Evolutionary conservation across 2,797 vertebrate genomes (phyloP), one percentile per base, ranked within the genome.

Genomic region (Cossypha polioptera): DNA sequence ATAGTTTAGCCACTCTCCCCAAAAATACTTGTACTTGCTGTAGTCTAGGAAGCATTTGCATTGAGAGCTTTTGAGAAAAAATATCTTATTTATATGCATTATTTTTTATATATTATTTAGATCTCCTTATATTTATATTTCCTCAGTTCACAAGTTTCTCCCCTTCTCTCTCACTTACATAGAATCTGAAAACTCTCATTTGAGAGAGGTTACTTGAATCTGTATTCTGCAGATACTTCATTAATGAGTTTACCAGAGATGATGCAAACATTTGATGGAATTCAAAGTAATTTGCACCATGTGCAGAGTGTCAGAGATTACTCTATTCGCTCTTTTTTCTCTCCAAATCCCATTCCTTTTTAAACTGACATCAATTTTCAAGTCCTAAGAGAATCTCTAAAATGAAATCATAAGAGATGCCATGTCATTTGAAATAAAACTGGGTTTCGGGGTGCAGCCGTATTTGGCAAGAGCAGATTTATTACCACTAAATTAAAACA

Each of bases 211-310:
- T 47, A 76, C 16, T 66, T 20, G 28, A 76, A 42, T 73, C 72
- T 51, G 13, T 65, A 62, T 45, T 71, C 58, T 66, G 61, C 33
- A 92, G 65, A 88, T 40, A 63, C 24, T 59, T 77, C 50, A 45
- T 55, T 86, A 92, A 67, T 10, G 40, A 67, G 28, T 81, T 89
- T 62, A 57, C 36, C n/a, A 86, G 69, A 61, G 50, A 89, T 26
- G 35, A 5, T 59, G 65, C 43, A 88, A 81, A 86, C 40, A 75
- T 71, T n/a, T 67, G 51, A 69, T 16, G 22, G 55, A 79, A 79
- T 79, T 81, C 78, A 66, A 55, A 79, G 71, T 69, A 90, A 96
- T 76, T 78, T 55, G 55, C 55, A 91, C 76, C 59, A 73, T 54
- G 57, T 1, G 5, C 50, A 75, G 54, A 89, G 33, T 17, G n/a